A percentile compares a stretch with the other conserved stretches of the same genome.
phyloP scores from a whole-genome alignment of 2,797 vertebrate species.

The Gymnoscopelus braueri region DNA sequence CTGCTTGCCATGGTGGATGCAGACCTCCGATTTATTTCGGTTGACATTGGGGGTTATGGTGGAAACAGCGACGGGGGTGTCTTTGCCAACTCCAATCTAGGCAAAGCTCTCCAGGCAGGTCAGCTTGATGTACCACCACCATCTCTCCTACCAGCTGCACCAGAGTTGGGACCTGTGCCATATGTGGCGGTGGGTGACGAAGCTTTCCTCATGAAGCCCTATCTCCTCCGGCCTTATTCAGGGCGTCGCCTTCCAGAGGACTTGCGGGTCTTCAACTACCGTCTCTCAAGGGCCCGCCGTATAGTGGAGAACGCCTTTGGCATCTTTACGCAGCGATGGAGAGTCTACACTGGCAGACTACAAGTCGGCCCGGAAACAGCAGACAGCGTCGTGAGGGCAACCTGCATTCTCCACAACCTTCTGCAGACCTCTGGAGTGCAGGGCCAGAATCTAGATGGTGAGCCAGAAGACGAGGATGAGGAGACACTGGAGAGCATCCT shows the following conservation, averaged over 20 bases:
- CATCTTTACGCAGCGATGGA: not conserved
- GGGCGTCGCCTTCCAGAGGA: not conserved
- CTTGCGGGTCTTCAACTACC: conserved; percentile 1
- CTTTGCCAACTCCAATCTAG: not conserved
- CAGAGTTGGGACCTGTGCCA: not conserved
- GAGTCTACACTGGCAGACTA: not conserved
- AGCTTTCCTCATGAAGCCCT: conserved; percentile 3
- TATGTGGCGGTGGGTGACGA: conserved; percentile 9
- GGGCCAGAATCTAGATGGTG: too few relatives aligned
- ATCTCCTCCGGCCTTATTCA: not conserved
- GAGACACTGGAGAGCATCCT: too few relatives aligned
- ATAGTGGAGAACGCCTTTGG: conserved; percentile 8
- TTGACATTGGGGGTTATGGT: conserved; percentile 1
- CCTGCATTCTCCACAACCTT: conserved; percentile 10
- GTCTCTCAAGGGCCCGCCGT: not conserved
- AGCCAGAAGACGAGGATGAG: not conserved
- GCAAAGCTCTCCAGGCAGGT: not conserved
- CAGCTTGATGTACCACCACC: not conserved
- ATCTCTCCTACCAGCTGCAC: not conserved
- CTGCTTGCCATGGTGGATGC: not conserved
- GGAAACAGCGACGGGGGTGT: conserved; percentile 7
- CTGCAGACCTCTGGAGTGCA: not conserved
- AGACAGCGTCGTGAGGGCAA: conserved; percentile 4
- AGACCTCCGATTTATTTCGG: not conserved
- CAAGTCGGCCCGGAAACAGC: not conserved